These are phyloP conservation scores for Channa striata DNA, from an alignment of 2,797 vertebrate species.

Conservation along the genomic window DNA sequence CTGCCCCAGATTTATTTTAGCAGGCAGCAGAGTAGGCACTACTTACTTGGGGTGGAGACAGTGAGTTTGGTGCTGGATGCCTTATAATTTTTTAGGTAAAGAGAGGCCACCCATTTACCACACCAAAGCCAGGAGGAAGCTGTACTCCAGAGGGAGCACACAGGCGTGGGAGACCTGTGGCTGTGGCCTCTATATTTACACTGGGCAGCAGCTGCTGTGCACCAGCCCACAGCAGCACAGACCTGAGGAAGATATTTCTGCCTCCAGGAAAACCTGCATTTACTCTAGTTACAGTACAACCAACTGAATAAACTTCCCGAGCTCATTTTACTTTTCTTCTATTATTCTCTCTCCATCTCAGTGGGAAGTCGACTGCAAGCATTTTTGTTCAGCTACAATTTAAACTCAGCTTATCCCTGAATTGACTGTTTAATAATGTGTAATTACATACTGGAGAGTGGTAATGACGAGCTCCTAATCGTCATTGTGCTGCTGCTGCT, in stretches of 20 bases:
- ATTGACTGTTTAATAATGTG: background rate
- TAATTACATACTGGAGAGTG: conserved; percentile 56
- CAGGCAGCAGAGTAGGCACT: conserved; percentile 75
- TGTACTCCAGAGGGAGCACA: conserved; percentile 67
- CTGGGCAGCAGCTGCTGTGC: conserved; percentile 73
- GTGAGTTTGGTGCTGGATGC: conserved; percentile 72
- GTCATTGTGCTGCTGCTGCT: conserved; percentile 39
- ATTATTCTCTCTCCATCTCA: conserved; percentile 17
- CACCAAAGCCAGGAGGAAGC: conserved; percentile 82
- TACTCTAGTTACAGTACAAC: conserved; percentile 34
- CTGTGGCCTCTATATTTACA: conserved; percentile 83
- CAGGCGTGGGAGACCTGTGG: conserved; percentile 81
- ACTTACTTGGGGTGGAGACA: conserved; percentile 86
- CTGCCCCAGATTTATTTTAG: conserved; percentile 80
- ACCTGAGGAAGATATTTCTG: conserved; percentile 67
- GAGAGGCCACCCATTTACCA: conserved; percentile 82
- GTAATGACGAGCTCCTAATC: conserved; percentile 64
- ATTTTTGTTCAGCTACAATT: conserved; percentile 12
- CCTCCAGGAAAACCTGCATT: conserved; percentile 55
- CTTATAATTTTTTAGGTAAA: conserved; percentile 85
- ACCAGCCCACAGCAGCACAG: conserved; percentile 63
- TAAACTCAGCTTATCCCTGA: conserved; percentile 17
- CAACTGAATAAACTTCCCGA: conserved; percentile 38
- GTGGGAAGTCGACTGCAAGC: conserved; percentile 1
- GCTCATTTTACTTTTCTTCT: conserved; percentile 21